Conservation (phyloP, 1,140 invertebrate species). For the Hypsibius dujardini region DNA sequence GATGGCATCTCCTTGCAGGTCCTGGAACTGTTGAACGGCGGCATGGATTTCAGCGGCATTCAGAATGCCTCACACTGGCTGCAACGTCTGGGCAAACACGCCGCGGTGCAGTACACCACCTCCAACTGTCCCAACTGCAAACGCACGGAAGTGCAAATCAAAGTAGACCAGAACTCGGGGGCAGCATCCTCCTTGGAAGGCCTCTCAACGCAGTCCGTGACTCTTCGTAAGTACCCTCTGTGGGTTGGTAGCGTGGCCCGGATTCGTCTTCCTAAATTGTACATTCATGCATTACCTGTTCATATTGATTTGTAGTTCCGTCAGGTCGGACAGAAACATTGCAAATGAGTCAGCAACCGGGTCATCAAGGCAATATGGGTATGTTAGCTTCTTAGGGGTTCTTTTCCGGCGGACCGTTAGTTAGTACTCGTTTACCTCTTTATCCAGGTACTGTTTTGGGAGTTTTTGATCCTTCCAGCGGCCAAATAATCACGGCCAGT, state of each 20-base stretch:
- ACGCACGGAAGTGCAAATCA: not conserved
- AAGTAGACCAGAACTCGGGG: not conserved
- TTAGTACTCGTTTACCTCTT: not conserved
- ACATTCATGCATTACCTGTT: not conserved
- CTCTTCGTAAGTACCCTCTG: not conserved
- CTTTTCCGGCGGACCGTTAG: not conserved
- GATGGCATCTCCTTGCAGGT: not conserved
- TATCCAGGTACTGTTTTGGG: not conserved
- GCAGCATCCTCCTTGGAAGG: not conserved
- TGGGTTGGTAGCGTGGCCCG: not conserved
- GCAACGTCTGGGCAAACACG: not conserved
- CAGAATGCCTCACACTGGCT: constrained; percentile 14
- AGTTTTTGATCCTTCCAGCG: not conserved
- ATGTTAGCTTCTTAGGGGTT: not conserved
- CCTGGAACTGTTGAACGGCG: not conserved
- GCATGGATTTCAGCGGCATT: not conserved
- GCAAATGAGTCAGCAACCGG: not conserved
- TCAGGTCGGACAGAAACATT: not conserved
- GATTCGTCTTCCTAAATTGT: not conserved
- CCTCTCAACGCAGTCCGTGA: not conserved
- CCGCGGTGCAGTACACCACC: constrained; percentile 2
- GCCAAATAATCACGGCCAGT: not conserved
- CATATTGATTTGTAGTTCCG: not conserved
- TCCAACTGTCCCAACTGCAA: constrained; percentile 1
- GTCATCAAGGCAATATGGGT: not conserved